Base-by-base conservation (phyloP, 2,113 vertebrate genomes). In the Riparia riparia region DNA sequence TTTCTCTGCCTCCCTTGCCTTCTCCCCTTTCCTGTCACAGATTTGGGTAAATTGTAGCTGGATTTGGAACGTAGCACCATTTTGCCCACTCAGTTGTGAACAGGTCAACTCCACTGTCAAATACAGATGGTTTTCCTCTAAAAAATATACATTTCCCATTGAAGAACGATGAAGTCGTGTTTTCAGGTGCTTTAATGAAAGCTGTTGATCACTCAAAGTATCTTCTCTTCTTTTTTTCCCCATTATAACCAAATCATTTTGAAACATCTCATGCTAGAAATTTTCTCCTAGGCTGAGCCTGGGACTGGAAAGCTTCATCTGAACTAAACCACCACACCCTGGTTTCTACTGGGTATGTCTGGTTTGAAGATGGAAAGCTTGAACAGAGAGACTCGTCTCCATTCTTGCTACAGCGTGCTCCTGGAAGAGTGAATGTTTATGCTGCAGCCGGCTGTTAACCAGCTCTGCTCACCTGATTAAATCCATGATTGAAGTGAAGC, bases 381-480 rank as follows among this genome's bases (percentile, higher is more conserved):
- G 70, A 84, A 24, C 17, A 94, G 80, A 63, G 91, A 53, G 54
- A 15, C 45, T 72, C 1, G 7, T 29, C 70, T 70, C 65, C 1
- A 0, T 94, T 79, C 69, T 51, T 53, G 69, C 86, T 94, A 17
- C 85, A 0, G 2, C 5, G 7, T 6, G 22, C 69, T 88, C 29
- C 87, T 92, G 87, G 74, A 73, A 85, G 84, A 73, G 85, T 0
- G 1, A 66, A 60, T 79, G 88, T 86, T 95, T 93, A 31, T 76
- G 81, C 71, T 83, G 65, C 79, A 92, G 85, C 58, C 58, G 73
- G 54, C 91, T 87, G 82, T 86, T 91, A 86, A 66, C 87, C 82
- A 53, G 90, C 79, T 39, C 85, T 76, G 72, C 82, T 92, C 92
- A 93, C 93, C 95, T 97, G 96, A 91, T 95, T 82, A 87, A 91